These are phyloP conservation scores for Andricus quercusramuli DNA, from an alignment of 2,888 invertebrate genomes.

Conservation along the genomic window DNA sequence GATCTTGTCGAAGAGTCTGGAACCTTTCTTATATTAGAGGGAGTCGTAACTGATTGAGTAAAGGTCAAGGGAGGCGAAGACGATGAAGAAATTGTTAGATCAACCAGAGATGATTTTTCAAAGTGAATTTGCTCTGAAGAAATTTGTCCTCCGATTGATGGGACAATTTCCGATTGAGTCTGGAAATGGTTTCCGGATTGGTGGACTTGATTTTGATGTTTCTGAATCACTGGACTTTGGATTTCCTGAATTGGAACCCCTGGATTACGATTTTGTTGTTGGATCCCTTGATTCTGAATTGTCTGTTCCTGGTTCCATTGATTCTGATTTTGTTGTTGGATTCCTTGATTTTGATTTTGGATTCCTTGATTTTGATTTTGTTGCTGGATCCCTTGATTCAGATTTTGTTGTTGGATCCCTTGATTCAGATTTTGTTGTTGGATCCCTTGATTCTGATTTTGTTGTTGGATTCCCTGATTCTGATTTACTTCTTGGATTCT, in stretches of 20 bases:
- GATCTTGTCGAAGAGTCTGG: constrained; percentile 39
- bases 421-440: not conserved
- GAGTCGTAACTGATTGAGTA: constrained; percentile 43
- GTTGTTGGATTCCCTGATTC: not conserved
- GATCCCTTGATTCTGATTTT: not conserved
- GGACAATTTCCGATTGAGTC: constrained; percentile 80
- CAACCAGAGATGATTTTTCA: constrained; percentile 85
- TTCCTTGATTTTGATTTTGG: not conserved
- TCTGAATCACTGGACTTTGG: not conserved
- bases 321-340: not conserved
- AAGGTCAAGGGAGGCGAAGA: constrained; percentile 14
- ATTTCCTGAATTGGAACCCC: not conserved
- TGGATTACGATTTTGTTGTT: not conserved
- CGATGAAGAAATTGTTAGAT: constrained; percentile 76
- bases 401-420: not conserved
- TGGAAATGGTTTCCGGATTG: constrained; percentile 51
- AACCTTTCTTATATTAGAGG: constrained; percentile 5
- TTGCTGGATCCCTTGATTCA: not conserved
- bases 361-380: not conserved
- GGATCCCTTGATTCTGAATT: not conserved
- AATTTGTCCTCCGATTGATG: constrained; percentile 86
- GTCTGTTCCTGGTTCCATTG: too few species aligned
- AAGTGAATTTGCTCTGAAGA: constrained; percentile 85
- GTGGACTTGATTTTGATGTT: constrained; percentile 34
- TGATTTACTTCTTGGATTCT: not conserved